These are phyloP conservation scores for Podabrus alpinus DNA, from an alignment of 2,888 invertebrate genomes.

Conservation along the genomic window DNA sequence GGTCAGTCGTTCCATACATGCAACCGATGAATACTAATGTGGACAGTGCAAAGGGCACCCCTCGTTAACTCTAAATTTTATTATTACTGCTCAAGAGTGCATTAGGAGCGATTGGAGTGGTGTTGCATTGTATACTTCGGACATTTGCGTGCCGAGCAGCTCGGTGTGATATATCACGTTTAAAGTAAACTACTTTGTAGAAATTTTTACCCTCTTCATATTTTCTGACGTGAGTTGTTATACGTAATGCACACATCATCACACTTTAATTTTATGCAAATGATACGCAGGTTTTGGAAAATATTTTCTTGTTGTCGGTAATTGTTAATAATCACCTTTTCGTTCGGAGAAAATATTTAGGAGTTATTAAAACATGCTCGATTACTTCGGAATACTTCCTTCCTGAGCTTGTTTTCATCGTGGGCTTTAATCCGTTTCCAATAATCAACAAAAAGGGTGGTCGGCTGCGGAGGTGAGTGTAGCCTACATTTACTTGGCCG, in stretches of 20 bases:
- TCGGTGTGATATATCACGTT: conserved; percentile 31
- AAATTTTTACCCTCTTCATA: conserved; percentile 35
- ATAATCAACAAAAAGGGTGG: conserved; percentile 28
- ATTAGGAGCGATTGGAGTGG: conserved; percentile 51
- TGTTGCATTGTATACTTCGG: conserved; percentile 1
- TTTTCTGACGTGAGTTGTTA: conserved; percentile 32
- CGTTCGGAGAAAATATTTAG: background rate
- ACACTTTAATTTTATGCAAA: conserved; percentile 41
- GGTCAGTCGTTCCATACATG: conserved; percentile 42
- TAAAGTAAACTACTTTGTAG: conserved; percentile 30
- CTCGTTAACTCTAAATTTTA: conserved; percentile 48
- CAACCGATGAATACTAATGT: conserved; percentile 53
- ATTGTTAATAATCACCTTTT: background rate
- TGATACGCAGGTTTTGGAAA: conserved; percentile 13
- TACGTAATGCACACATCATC: conserved; percentile 37
- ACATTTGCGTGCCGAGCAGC: conserved; percentile 22
- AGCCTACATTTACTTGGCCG: conserved; percentile 11
- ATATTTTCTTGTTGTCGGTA: background rate
- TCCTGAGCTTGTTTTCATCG: conserved; percentile 35
- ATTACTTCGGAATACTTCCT: conserved; percentile 31
- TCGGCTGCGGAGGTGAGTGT: conserved; percentile 3
- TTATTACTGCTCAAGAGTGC: conserved; percentile 54
- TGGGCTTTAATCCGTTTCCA: conserved; percentile 37
- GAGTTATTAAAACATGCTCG: conserved; percentile 22
- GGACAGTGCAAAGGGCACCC: conserved; percentile 19